Evolutionary conservation across 2,888 invertebrate species (phyloP).

Genomic region (Pseudoips prasinana): DNA sequence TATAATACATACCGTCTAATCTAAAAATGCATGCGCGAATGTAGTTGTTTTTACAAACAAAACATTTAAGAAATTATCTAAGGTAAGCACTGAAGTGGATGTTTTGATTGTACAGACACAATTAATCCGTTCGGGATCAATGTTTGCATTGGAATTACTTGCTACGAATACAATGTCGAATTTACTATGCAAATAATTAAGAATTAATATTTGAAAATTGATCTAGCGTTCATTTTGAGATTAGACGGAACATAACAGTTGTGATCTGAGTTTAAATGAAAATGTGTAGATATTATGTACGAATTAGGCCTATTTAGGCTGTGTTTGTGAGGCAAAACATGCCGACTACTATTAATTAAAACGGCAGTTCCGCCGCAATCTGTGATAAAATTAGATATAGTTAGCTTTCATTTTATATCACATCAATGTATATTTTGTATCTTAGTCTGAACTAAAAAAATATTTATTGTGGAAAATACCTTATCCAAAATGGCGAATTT

Average conservation of each 20-base stretch:
- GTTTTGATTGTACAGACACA: too few species aligned
- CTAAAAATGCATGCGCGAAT: too few species aligned
- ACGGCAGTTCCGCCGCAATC: slow-evolving; percentile 71
- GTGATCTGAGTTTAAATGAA: slow-evolving; percentile 36
- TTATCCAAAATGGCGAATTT: slow-evolving; percentile 50
- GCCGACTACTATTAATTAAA: slow-evolving; percentile 64
- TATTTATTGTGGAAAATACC: slow-evolving; percentile 76
- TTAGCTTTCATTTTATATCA: slow-evolving; percentile 54
- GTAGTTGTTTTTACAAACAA: too few species aligned
- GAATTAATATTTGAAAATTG: too few species aligned
- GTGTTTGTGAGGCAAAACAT: slow-evolving; percentile 66
- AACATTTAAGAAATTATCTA: too few species aligned
- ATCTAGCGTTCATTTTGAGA: too few species aligned
- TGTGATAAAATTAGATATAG: slow-evolving; percentile 76
- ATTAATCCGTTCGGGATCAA: too few species aligned
- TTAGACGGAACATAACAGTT: too few species aligned
- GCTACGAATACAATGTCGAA: too few species aligned
- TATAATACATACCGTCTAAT: slow-evolving; percentile 28
- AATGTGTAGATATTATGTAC: slow-evolving; percentile 35
- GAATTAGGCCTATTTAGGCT: slow-evolving; percentile 64
- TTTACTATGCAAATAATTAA: too few species aligned
- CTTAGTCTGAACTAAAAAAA: slow-evolving; percentile 60
- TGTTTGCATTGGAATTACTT: too few species aligned
- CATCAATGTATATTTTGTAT: slow-evolving; percentile 69
- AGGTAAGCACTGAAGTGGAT: too few species aligned